Evolutionary conservation across 2,797 vertebrate species (phyloP), one percentile per base, ranked within the genome.

Genomic region (Pygocentrus nattereri): DNA sequence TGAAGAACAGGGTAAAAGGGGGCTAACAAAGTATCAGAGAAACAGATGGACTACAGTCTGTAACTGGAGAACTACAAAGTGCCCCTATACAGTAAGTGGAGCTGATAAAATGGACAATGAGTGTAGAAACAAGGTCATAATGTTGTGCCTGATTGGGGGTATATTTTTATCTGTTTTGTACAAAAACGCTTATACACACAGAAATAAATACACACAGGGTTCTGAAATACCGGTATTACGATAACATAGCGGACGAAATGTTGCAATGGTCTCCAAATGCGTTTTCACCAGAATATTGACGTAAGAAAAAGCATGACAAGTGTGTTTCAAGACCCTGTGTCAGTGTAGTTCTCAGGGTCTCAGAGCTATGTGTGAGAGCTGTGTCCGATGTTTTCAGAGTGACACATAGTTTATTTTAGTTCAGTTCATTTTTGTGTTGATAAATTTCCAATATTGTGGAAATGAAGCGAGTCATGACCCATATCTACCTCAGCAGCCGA

Each of bases 281-380:
- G 27, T 80, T 82, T 77, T 61, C 27, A 77, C 61, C 62, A 30
- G 58, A 61, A 69, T 50, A 19, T 6, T 82, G 79, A 84, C 2
- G 68, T 34, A 69, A 31, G 83, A 79, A 68, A 59, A 73, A 23
- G 54, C 54, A 52, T 74, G 59, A 47, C 73, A 38, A 3, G 31
- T 38, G 27, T 16, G 25, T 82, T 74, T 25, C 67, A 47, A 52
- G 13, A 50, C 68, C 44, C 78, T 54, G 78, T 1, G 11, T 72
- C 49, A 2, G 59, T 58, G 19, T 2, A 1, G 76, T 65, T 64
- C 50, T 73, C 12, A 78, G 52, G 75, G 59, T 70, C 31, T 70
- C 31, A 34, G 76, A 72, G 15, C 19, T 52, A 67, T 85, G 21
- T 62, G 18, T 54, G 5, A 8, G 27, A 23, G 8, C 6, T 44